A percentile compares a stretch with the other conserved stretches of the same genome.
Evolutionary conservation across 1,140 invertebrate species (phyloP).

Genomic region (Drosophila elegans): DNA sequence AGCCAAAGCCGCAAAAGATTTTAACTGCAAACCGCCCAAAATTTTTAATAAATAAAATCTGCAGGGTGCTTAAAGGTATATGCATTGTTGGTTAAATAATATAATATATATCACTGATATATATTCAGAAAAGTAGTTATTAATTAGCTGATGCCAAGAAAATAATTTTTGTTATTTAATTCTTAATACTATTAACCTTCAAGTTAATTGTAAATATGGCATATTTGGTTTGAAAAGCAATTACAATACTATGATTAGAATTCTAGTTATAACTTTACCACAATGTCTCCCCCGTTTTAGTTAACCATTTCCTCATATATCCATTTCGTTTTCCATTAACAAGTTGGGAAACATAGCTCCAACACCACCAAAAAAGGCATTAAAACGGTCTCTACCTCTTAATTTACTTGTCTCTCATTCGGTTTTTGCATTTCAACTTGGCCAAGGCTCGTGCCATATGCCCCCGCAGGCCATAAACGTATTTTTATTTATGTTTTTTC

Average conservation of each 20-base stretch:
- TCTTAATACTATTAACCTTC: background rate
- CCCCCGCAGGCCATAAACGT: slow-evolving; percentile 55
- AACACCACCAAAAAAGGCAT: slow-evolving; percentile 42
- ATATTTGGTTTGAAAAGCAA: background rate
- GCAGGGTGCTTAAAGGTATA: background rate
- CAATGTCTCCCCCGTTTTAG: slow-evolving; percentile 19
- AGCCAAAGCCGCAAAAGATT: background rate
- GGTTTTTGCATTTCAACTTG: slow-evolving; percentile 69
- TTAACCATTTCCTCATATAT: slow-evolving; percentile 25
- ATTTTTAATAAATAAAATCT: background rate
- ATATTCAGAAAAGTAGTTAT: no score
- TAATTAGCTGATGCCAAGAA: no score
- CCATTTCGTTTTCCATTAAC: slow-evolving; percentile 28
- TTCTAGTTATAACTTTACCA: slow-evolving; percentile 4
- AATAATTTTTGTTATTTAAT: background rate
- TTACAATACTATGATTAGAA: slow-evolving; percentile 6
- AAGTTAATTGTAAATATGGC: background rate
- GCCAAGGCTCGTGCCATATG: slow-evolving; percentile 69
- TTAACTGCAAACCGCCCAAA: background rate
- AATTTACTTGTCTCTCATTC: slow-evolving; percentile 31
- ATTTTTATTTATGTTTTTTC: slow-evolving; percentile 30
- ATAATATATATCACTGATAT: no score
- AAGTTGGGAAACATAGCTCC: slow-evolving; percentile 31
- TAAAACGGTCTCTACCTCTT: slow-evolving; percentile 33
- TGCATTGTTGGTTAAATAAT: background rate